Conservation (phyloP, 2,888 invertebrate genomes). For the Elmis aenea region DNA sequence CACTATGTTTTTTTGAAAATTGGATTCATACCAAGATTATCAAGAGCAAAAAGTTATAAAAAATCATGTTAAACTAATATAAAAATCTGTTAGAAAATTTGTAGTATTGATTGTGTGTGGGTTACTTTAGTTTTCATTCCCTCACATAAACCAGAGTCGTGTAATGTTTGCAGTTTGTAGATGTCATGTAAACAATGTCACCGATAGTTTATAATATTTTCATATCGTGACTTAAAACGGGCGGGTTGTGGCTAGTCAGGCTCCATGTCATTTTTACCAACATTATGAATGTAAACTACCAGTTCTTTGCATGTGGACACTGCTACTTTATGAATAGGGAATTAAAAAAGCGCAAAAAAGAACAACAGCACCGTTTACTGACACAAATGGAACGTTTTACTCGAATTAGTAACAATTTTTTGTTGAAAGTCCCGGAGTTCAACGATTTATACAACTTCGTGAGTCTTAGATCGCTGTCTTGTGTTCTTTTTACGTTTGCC, state of each 20-base stretch:
- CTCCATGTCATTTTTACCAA: constrained; percentile 21
- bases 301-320: constrained; percentile 13
- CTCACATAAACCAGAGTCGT: too few relatives aligned
- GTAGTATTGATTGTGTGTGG: too few relatives aligned
- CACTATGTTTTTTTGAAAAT: too few relatives aligned
- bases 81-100: constrained; percentile 4
- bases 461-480: background rate
- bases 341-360: constrained; percentile 5
- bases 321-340: constrained; percentile 11
- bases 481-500: constrained; percentile 9
- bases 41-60: too few relatives aligned
- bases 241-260: constrained; percentile 30
- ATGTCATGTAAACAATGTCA: constrained; percentile 39
- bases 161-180: constrained; percentile 34
- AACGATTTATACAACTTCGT: too few relatives aligned
- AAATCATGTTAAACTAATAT: background rate
- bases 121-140: too few relatives aligned
- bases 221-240: constrained; percentile 38
- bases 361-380: constrained; percentile 1
- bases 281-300: constrained; percentile 23
- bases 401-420: too few relatives aligned
- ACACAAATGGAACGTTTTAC: too few relatives aligned
- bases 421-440: too few relatives aligned
- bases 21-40: too few relatives aligned
- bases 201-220: constrained; percentile 38